Percentiles rank a stretch among this genome's conserved stretches.
phyloP scores from a whole-genome alignment of 1,140 invertebrate species.

The Eupristina koningsbergeri region DNA sequence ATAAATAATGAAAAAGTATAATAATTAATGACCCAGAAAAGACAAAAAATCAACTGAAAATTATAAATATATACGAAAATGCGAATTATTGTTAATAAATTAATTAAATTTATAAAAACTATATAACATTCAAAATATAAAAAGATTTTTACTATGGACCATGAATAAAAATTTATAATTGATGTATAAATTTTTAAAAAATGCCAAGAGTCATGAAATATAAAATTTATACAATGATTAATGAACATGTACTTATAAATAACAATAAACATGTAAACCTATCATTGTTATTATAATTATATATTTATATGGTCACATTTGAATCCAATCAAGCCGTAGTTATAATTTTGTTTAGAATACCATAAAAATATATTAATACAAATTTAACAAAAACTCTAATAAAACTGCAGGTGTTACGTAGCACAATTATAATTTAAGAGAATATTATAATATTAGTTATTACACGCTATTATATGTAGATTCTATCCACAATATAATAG shows the following conservation, averaged over 20 bases:
- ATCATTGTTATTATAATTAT: not conserved
- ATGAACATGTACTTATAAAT: not conserved
- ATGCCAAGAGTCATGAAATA: not conserved
- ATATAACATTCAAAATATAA: not conserved
- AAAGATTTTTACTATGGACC: not conserved
- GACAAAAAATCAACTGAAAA: not conserved
- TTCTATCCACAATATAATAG: not conserved
- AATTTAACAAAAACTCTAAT: not conserved
- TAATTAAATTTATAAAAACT: slow-evolving; percentile 1
- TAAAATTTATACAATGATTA: not conserved
- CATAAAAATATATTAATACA: not conserved
- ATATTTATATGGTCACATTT: not conserved
- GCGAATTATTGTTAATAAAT: not conserved
- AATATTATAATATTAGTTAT: not conserved
- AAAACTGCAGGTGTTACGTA: not conserved
- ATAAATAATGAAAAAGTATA: not conserved
- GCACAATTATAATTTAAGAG: not conserved
- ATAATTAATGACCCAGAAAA: not conserved
- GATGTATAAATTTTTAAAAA: not conserved
- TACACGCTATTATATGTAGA: not conserved
- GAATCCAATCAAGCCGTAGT: no score
- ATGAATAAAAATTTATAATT: not conserved
- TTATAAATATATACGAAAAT: not conserved
- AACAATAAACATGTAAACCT: not conserved
- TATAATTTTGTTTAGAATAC: not conserved